phyloP scores from a whole-genome alignment of 2,797 vertebrate genomes.

The Gambelia wislizenii region DNA sequence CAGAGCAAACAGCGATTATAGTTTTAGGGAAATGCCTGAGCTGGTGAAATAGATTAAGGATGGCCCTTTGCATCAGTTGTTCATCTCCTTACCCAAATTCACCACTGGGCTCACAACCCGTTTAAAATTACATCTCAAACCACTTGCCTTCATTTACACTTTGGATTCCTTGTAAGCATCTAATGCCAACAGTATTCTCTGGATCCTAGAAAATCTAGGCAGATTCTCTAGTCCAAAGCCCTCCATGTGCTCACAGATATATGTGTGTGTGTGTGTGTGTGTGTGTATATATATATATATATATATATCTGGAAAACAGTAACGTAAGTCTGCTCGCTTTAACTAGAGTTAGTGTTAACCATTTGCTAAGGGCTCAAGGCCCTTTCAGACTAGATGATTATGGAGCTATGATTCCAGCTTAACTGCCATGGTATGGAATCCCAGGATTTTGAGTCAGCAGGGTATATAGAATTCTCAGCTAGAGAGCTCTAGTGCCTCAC shows the following conservation, averaged over 20 bases:
- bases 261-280: too few species aligned
- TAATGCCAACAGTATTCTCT: not conserved
- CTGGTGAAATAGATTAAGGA: not conserved
- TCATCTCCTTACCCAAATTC: conserved; percentile 2
- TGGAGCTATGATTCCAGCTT: too few species aligned
- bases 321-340: too few species aligned
- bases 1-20: not conserved
- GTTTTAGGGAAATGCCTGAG: not conserved
- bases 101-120: not conserved
- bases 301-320: not conserved
- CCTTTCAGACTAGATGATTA: too few species aligned
- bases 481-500: too few species aligned
- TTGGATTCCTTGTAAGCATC: not conserved
- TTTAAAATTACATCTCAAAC: conserved; percentile 2
- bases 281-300: too few species aligned
- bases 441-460: too few species aligned
- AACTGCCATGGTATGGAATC: too few species aligned
- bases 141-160: not conserved
- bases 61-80: not conserved
- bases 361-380: too few species aligned
- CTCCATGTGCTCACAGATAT: not conserved
- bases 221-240: not conserved
- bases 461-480: too few species aligned
- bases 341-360: too few species aligned
- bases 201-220: not conserved